phyloP scores from a whole-genome alignment of 1,140 invertebrate species.

The Chironomus tepperi region DNA sequence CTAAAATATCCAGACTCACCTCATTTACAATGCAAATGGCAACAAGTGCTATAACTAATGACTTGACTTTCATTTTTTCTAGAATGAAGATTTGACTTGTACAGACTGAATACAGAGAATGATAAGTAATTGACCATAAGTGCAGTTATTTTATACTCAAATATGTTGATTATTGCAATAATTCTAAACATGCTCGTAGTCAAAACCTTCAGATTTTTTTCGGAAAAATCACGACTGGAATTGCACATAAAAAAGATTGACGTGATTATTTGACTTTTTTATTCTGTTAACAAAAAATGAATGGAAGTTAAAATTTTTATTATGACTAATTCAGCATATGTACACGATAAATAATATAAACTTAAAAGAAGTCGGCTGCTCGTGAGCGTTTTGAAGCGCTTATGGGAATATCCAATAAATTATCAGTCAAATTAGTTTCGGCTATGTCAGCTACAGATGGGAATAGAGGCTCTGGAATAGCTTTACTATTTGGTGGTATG shows the following conservation, averaged over 20 bases:
- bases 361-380: slow-evolving; percentile 55
- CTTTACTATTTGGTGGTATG: slow-evolving; percentile 25
- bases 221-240: neutral
- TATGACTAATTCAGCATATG: neutral
- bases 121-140: neutral
- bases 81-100: neutral
- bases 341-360: too few relatives aligned
- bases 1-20: neutral
- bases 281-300: neutral
- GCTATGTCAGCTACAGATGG: slow-evolving; percentile 28
- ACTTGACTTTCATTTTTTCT: neutral
- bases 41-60: neutral
- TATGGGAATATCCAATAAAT: slow-evolving; percentile 66
- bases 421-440: slow-evolving; percentile 52
- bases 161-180: slow-evolving; percentile 4
- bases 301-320: neutral
- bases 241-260: neutral
- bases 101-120: neutral
- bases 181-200: neutral
- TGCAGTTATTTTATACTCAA: neutral
- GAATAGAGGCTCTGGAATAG: slow-evolving; percentile 29
- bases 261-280: neutral
- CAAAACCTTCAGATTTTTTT: too few relatives aligned
- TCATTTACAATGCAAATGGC: neutral
- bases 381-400: slow-evolving; percentile 46